Evolutionary conservation across 2,888 invertebrate species (phyloP).

Genomic region (Drosophila tripunctata): DNA sequence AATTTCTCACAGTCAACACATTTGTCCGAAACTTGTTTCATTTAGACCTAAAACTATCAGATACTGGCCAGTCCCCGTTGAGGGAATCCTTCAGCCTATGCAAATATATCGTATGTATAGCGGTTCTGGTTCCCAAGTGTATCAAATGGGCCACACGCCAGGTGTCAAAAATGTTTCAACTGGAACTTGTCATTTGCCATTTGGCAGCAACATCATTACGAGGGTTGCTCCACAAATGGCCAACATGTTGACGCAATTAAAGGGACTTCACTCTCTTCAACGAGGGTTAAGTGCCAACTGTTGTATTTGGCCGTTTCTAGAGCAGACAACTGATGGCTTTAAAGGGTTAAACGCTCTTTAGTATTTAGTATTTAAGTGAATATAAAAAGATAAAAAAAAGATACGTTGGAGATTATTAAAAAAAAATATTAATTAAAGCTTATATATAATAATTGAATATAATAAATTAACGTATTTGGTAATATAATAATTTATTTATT

Average conservation of each 20-base stretch:
- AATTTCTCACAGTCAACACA: slow-evolving; percentile 73
- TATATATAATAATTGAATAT: neutral
- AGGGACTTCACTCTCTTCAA: slow-evolving; percentile 32
- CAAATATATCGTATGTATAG: slow-evolving; percentile 34
- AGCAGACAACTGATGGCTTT: slow-evolving; percentile 10
- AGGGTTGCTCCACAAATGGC: slow-evolving; percentile 49
- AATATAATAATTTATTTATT: too few relatives aligned
- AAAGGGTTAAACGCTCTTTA: slow-evolving; percentile 38
- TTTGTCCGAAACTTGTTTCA: slow-evolving; percentile 43
- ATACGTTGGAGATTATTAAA: neutral
- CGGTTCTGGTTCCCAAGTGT: slow-evolving; percentile 51
- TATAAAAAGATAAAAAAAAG: slow-evolving; percentile 2
- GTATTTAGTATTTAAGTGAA: slow-evolving; percentile 21
- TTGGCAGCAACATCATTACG: slow-evolving; percentile 7
- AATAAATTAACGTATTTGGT: too few relatives aligned
- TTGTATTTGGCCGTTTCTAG: slow-evolving; percentile 17
- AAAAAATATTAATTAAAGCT: neutral
- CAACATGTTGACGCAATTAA: slow-evolving; percentile 65
- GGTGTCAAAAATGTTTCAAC: slow-evolving; percentile 66
- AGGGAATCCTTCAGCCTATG: slow-evolving; percentile 25
- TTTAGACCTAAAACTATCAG: slow-evolving; percentile 26
- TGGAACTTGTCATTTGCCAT: slow-evolving; percentile 52
- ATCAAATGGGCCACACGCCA: slow-evolving; percentile 56
- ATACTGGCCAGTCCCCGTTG: slow-evolving; percentile 13
- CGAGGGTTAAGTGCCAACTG: slow-evolving; percentile 59